Evolutionary conservation across 2,797 vertebrate genomes (phyloP).

Genomic region (Pseudochirops cupreus): DNA sequence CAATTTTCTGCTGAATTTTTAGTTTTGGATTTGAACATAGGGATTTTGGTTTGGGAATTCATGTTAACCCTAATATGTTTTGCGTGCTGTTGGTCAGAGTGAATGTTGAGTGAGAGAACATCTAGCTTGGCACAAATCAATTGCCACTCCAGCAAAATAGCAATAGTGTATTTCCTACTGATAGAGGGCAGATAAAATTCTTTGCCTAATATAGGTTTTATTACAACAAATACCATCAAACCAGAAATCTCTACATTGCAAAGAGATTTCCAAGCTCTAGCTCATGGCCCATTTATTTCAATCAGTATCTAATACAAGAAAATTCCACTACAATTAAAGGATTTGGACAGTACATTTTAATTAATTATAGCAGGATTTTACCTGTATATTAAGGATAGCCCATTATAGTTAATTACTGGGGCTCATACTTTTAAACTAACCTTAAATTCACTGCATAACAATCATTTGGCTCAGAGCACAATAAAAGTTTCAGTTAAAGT

Average conservation of each 20-base stretch:
- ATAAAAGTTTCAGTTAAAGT: constrained; percentile 70
- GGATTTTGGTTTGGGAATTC: neutral
- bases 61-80: neutral
- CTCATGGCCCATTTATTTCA: constrained; percentile 5
- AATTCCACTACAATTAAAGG: neutral
- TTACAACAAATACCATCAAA: neutral
- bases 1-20: neutral
- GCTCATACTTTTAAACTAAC: neutral
- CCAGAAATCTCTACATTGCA: neutral
- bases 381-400: neutral
- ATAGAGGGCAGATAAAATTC: neutral
- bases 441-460: neutral
- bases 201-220: neutral
- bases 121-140: neutral
- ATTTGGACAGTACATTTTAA: neutral
- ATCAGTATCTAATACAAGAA: neutral
- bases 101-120: neutral
- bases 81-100: neutral
- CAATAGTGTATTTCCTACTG: accelerated
- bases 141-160: neutral
- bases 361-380: neutral
- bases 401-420: neutral
- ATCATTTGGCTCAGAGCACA: constrained; percentile 47
- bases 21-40: neutral
- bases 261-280: constrained; percentile 15